These are phyloP conservation scores for Serilophus lunatus DNA, from an alignment of 2,113 vertebrate genomes.

Conservation along the genomic window DNA sequence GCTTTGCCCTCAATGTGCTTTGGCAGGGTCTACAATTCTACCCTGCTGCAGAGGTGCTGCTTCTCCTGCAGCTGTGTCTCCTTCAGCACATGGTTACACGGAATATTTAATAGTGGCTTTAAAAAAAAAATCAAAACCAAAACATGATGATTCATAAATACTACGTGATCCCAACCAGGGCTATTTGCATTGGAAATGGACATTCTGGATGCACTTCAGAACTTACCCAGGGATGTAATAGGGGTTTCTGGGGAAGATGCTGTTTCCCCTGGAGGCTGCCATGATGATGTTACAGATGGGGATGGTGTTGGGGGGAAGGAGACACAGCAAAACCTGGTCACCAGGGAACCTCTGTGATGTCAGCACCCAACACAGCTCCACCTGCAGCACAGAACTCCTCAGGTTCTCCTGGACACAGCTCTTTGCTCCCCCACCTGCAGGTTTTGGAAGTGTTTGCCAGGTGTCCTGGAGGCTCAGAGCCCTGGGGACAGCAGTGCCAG, in stretches of 20 bases:
- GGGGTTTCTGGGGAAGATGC: not conserved
- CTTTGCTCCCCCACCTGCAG: not conserved
- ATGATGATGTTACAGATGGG: not conserved
- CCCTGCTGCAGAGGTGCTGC: not conserved
- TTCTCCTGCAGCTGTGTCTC: not conserved
- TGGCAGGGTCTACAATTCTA: not conserved
- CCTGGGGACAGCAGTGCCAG: not conserved
- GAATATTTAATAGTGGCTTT: not conserved
- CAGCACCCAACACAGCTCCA: not conserved
- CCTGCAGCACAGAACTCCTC: not conserved
- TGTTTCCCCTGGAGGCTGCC: not conserved
- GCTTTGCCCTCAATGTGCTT: fast-evolving
- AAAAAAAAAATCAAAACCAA: not conserved
- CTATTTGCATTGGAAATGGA: not conserved
- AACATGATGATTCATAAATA: fast-evolving
- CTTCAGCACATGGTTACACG: not conserved
- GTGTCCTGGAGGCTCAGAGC: not conserved
- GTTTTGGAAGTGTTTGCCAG: not conserved
- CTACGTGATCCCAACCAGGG: not conserved
- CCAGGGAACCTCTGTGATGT: conserved; percentile 12
- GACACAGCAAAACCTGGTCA: fast-evolving
- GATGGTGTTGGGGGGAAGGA: not conserved
- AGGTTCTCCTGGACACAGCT: not conserved
- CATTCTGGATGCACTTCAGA: not conserved
- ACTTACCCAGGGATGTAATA: conserved; percentile 8